Evolutionary conservation across 1,140 invertebrate genomes (phyloP), one percentile per base, ranked within the genome.

Genomic region (Hypothenemus hampei): DNA sequence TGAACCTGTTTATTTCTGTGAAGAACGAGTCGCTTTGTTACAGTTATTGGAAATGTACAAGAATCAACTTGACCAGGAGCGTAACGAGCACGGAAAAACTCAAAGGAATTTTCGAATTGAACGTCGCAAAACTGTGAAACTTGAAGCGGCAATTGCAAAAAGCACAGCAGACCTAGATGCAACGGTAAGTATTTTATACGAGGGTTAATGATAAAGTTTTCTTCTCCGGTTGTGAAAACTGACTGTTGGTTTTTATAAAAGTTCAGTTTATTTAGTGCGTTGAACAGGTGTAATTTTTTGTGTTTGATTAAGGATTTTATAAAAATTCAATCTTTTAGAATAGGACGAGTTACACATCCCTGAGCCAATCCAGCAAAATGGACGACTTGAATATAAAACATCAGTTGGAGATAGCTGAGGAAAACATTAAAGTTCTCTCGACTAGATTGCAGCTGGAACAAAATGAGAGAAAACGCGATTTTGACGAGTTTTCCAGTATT

Each of bases 1-100:
- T 7, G n/a, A 29, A 29, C 26, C 26, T 41, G n/a, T n/a, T 64
- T 74, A 47, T 72, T 5, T 65, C 80, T 1, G 78, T 82, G 67
- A 73, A 73, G 22, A 79, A 82, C 60, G 73, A 76, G 37, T 63
- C 76, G 47, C 66, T 75, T 33, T 82, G 5, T 58, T 81, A 55
- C 72, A 81, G 29, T 60, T 81, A 3, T 70, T 75, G 7, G 68
- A 74, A n/a, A 64, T 71, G 0, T 61, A 76, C 0, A 76, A 75
- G 58, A 70, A 73, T 24, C 71, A 78, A 18, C 51, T 81, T 16
- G 72, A 79, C 15, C 61, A 73, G n/a, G 78, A 80, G 62, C 68
- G 76, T 57, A 60, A 62, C 20, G 49, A 58, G n/a, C 59, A 63
- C 29, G 18, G 41, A 7, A 62, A 65, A 49, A 58, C 52, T 4